Evolutionary conservation across 2,113 vertebrate species (phyloP).

Genomic region (Barbus barbus): DNA sequence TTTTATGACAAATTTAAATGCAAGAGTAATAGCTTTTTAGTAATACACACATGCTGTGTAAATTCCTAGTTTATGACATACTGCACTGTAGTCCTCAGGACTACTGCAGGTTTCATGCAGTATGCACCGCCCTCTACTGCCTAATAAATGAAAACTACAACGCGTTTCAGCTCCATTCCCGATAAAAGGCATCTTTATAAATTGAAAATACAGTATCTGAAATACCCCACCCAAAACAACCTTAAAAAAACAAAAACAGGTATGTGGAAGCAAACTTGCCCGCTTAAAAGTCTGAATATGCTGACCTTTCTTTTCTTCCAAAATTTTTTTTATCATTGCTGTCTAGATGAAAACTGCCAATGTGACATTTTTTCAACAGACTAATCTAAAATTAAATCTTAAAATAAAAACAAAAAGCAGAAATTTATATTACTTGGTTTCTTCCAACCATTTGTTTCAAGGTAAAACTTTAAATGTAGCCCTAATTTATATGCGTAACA

Average conservation of each 20-base stretch:
- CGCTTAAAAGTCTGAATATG: background rate
- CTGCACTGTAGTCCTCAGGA: background rate
- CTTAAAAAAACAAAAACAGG: too few relatives aligned
- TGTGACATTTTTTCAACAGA: too few relatives aligned
- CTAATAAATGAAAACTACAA: background rate
- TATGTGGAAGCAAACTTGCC: too few relatives aligned
- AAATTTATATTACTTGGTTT: background rate
- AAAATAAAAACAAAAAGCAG: too few relatives aligned
- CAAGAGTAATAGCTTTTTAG: background rate
- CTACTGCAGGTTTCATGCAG: background rate
- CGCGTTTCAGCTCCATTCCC: background rate
- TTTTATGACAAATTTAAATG: background rate
- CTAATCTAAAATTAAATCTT: too few relatives aligned
- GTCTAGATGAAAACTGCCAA: background rate
- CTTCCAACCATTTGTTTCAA: too few relatives aligned
- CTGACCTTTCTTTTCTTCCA: background rate
- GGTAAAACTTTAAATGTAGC: too few relatives aligned
- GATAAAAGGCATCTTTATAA: background rate
- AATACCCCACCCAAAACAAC: background rate
- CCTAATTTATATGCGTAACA: too few relatives aligned
- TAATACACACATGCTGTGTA: background rate
- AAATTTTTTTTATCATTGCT: too few relatives aligned
- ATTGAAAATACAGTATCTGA: background rate
- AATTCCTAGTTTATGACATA: background rate
- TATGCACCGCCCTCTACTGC: conserved; percentile 58